These are phyloP conservation scores for Ctenoplectra terminalis DNA, from an alignment of 1,140 invertebrate species.

Conservation along the genomic window DNA sequence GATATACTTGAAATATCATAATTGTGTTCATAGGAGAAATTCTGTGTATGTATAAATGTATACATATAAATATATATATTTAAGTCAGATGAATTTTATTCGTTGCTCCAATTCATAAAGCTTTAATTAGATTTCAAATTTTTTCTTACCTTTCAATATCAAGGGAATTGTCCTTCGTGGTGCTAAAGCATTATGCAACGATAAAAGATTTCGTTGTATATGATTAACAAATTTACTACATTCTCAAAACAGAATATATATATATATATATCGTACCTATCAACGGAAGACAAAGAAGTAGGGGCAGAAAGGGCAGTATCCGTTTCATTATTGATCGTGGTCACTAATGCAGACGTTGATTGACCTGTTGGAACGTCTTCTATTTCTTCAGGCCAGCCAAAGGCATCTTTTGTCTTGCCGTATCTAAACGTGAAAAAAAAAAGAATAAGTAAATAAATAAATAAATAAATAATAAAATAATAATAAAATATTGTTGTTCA, in stretches of 20 bases:
- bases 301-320: constrained; percentile 79
- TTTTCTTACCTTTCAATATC: constrained; percentile 80
- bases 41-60: background rate
- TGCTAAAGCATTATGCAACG: constrained; percentile 77
- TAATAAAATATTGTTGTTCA: too few relatives aligned
- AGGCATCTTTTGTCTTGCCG: constrained; percentile 97
- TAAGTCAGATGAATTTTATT: background rate
- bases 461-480: too few relatives aligned
- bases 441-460: background rate
- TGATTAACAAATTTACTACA: constrained; percentile 5
- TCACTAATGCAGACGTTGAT: constrained; percentile 80
- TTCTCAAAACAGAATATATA: background rate
- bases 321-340: constrained; percentile 76
- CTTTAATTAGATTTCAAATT: background rate
- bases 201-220: constrained; percentile 55
- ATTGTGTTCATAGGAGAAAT: too few relatives aligned
- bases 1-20: background rate
- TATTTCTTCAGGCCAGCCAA: constrained; percentile 98
- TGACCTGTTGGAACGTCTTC: constrained; percentile 90
- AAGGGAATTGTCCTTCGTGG: constrained; percentile 77
- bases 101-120: background rate
- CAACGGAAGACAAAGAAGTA: constrained; percentile 83
- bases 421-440: constrained; percentile 83
- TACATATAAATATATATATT: background rate
- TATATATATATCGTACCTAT: constrained; percentile 79